A percentile compares a stretch with the other conserved stretches of the same genome.
phyloP scores from a whole-genome alignment of 2,113 vertebrate species.

The Eptesicus fuscus region DNA sequence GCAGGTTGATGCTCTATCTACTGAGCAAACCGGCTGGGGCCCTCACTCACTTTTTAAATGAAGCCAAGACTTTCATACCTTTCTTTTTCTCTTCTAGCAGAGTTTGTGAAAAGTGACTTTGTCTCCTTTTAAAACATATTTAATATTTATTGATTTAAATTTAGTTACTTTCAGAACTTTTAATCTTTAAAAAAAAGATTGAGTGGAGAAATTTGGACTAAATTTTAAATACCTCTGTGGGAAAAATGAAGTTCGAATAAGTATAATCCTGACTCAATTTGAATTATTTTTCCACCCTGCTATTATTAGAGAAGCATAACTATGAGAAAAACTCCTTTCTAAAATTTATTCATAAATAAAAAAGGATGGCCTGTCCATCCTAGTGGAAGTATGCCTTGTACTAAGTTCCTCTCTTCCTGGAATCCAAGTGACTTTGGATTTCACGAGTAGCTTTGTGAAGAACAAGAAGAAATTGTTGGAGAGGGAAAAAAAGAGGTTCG shows the following conservation, averaged over 20 bases:
- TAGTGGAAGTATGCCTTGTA: neutral
- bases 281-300: neutral
- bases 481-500: neutral
- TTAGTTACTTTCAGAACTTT: neutral
- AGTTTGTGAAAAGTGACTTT: neutral
- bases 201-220: neutral
- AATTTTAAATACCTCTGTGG: neutral
- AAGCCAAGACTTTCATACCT: neutral
- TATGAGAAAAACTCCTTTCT: neutral
- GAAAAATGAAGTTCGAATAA: neutral
- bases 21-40: too few species aligned
- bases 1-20: too few species aligned
- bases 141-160: conserved; percentile 9
- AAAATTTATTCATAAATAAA: neutral
- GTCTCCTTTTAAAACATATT: neutral
- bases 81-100: neutral
- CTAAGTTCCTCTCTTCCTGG: neutral
- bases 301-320: neutral
- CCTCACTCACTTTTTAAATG: neutral
- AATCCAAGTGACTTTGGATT: neutral
- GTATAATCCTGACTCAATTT: neutral
- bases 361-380: neutral
- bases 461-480: neutral
- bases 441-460: neutral
- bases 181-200: neutral